Base-by-base conservation (phyloP, 64 coral and sea anemone genomes). In the Montipora capricornis region DNA sequence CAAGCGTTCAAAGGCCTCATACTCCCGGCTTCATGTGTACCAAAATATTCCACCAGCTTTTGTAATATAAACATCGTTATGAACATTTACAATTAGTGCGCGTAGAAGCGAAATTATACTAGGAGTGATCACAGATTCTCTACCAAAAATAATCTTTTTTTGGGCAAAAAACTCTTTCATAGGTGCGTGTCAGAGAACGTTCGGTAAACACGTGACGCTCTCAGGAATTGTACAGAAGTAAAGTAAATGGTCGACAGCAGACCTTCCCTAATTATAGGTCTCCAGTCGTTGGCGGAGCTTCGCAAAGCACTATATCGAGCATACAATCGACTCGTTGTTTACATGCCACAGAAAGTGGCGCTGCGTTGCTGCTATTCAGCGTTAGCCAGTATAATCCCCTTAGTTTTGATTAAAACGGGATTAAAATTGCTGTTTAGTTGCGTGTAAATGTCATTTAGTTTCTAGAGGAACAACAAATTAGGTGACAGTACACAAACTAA, bases 251-350 rank as follows among this genome's bases (percentile, higher is more conserved):
- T 70, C 68, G 68, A 70, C 14, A 70, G 68, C 14, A 70, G 68
- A 70, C 68, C 68, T 70, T 70, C 68, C 68, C 3, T 6, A 70
- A 70, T 2, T 70, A 70, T 70, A 70, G 20, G 68, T 70, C 68
- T 70, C 16, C 68, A 70, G 68, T 70, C 7, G 68, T 70, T 70
- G 68, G 68, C 16, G 15, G 68, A 70, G 68, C 68, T 70, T 70
- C 68, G 68, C 68, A 70, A 70, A 11, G 68, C 68, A 70, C 20
- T 17, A 70, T 70, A 17, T 70, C 68, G 68, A 70, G 68, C 68
- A 70, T 70, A 3, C 16, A 70, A 70, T 70, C 68, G 68, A 70
- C 68, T 70, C 68, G 68, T 70, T 70, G 68, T 70, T 70, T 70
- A 70, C 68, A 70, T 70, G 4, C 0, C 68, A 70, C 15, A 70